Base-by-base conservation (phyloP, 1,140 invertebrate genomes). In the Macrocentrus cingulum region DNA sequence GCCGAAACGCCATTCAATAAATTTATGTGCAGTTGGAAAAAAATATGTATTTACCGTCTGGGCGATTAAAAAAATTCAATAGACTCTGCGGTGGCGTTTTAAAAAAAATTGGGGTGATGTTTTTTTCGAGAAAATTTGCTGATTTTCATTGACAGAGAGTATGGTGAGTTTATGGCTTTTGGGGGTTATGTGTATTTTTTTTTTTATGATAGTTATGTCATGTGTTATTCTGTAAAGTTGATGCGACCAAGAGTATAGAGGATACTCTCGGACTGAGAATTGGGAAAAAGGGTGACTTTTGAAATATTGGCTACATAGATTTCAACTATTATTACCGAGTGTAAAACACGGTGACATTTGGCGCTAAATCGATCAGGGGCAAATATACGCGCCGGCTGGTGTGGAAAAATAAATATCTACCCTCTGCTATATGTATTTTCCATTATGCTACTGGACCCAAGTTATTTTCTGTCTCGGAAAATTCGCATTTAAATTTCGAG, bases 271-370 rank as follows among this genome's bases (percentile, higher is more conserved):
- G 51, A 54, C 37, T 42, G 3, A 39, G 36, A 13, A 39, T 4
- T n/a, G 3, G 13, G 50, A 23, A 50, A 39, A 65, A 52, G 64
- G 64, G 64, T 60, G 61, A 59, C 49, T 56, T 57, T 44, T 63
- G 64, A 65, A 78, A 75, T 78, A 78, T 78, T 74, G 75, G 64
- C 75, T 76, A 76, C 74, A 77, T 75, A 75, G 70, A 78, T 78
- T 78, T 75, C 72, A 69, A 76, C 75, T 75, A 78, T 78, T 78
- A 78, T 78, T 77, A 67, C 67, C 68, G 66, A 69, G 73, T 79
- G 75, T 76, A 79, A 79, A 77, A 79, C 76, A 77, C 69, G 75
- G 72, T 67, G 71, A 75, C 75, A 77, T 79, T 79, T 79, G 76
- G 76, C 68, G 71, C 69, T 75, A 77, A 76, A 76, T 75, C 74